Conservation (phyloP, 2,888 invertebrate species). For the Polyommatus icarus region DNA sequence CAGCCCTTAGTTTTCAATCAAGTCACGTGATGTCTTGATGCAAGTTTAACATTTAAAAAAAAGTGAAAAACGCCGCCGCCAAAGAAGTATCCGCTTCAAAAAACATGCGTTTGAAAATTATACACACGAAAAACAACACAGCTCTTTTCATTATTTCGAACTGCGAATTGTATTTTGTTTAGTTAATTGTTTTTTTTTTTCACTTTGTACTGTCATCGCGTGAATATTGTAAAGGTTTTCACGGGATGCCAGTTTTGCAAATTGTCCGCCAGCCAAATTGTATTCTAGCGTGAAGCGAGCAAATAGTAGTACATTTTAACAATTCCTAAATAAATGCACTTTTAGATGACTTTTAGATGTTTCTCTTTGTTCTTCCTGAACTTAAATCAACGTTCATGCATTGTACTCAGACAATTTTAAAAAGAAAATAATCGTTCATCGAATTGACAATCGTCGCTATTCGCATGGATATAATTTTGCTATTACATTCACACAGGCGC, state of each 20-base stretch:
- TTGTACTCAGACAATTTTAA: no score
- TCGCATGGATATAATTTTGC: no score
- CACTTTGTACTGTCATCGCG: constrained; percentile 11
- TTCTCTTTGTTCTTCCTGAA: background rate
- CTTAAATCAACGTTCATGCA: background rate
- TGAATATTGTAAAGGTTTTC: constrained; percentile 22
- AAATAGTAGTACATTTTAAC: background rate
- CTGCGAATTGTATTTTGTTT: constrained; percentile 12
- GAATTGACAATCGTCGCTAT: no score
- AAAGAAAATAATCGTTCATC: no score
- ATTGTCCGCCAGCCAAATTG: constrained; percentile 9
- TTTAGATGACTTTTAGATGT: background rate
- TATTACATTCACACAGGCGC: no score
- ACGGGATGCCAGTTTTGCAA: constrained; percentile 15
- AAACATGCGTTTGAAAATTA: background rate
- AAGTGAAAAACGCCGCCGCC: background rate
- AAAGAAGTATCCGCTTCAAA: background rate
- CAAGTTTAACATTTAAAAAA: background rate
- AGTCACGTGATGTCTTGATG: no score
- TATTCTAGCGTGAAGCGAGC: constrained; percentile 12
- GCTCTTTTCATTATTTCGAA: constrained; percentile 2
- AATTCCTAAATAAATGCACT: background rate
- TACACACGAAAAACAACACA: background rate
- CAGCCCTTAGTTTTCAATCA: no score
- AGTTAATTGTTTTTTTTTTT: constrained; percentile 20